phyloP scores from a whole-genome alignment of 2,797 vertebrate species.

The Sebastes umbrosus region DNA sequence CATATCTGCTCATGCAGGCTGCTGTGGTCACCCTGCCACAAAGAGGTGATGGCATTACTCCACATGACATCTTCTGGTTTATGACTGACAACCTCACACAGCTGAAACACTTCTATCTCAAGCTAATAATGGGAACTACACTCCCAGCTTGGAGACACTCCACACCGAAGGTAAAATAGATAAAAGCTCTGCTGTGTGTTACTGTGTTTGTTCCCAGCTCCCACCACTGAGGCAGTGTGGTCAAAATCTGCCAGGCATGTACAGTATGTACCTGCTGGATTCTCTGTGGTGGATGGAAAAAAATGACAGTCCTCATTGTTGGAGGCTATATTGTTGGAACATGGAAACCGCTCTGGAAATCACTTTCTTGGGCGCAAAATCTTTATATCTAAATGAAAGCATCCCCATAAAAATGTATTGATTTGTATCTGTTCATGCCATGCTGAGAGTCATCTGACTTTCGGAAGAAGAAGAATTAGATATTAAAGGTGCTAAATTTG shows the following conservation, averaged over 20 bases:
- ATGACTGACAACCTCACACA: conserved; percentile 15
- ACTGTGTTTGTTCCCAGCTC: background rate
- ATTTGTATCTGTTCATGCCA: background rate
- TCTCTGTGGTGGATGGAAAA: conserved; percentile 16
- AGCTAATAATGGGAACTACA: background rate
- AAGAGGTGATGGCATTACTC: background rate
- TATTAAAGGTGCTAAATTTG: background rate
- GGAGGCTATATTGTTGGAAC: background rate
- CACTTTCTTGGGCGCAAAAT: no score
- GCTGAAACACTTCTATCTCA: background rate
- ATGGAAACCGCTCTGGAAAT: background rate
- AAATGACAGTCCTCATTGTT: conserved; percentile 8
- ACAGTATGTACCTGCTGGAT: background rate
- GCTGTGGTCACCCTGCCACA: background rate
- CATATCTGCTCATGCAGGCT: conserved; percentile 5
- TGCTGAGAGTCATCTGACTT: background rate
- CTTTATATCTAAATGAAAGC: conserved; percentile 10
- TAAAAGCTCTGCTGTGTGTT: background rate
- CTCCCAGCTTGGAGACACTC: background rate
- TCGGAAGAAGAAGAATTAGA: background rate
- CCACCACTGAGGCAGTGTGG: conserved; percentile 22
- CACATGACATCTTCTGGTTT: background rate
- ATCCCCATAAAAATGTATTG: background rate
- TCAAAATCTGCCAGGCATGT: conserved; percentile 30
- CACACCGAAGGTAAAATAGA: background rate